phyloP scores from a whole-genome alignment of 2,797 vertebrate species.

The Microctenopoma lineatum region DNA sequence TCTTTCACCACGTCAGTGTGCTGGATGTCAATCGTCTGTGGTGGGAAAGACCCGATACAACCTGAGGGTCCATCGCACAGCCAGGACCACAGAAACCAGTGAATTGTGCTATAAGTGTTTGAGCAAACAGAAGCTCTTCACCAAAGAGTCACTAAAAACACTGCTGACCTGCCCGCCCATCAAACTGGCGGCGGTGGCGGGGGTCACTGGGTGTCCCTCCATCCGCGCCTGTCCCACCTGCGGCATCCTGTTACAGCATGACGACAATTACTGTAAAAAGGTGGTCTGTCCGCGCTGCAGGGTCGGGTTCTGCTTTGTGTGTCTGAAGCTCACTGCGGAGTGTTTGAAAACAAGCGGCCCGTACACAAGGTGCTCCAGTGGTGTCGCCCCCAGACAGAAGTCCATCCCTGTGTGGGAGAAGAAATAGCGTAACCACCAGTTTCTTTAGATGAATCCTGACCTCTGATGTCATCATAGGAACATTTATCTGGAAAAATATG shows the following conservation, averaged over 20 bases:
- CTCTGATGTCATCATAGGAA: background rate
- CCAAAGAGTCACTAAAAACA: slow-evolving; percentile 13
- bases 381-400: background rate
- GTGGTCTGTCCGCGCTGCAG: slow-evolving; percentile 22
- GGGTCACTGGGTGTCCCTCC: slow-evolving; percentile 10
- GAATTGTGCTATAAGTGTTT: slow-evolving; percentile 72
- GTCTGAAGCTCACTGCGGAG: slow-evolving; percentile 36
- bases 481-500: too few relatives aligned
- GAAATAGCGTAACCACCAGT: too few relatives aligned
- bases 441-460: too few relatives aligned
- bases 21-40: slow-evolving; percentile 37
- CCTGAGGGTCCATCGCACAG: slow-evolving; percentile 46
- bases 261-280: slow-evolving; percentile 27
- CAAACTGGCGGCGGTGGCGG: slow-evolving; percentile 28
- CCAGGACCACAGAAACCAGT: fast-evolving
- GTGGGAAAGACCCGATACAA: background rate
- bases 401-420: background rate
- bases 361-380: background rate
- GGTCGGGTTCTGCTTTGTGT: slow-evolving; percentile 65
- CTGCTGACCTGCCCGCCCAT: slow-evolving; percentile 44
- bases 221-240: slow-evolving; percentile 36
- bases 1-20: slow-evolving; percentile 41
- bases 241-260: slow-evolving; percentile 49
- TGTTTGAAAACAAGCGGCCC: background rate
- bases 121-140: slow-evolving; percentile 35